phyloP scores from a whole-genome alignment of 2,888 invertebrate genomes.

The Tachina lurida region DNA sequence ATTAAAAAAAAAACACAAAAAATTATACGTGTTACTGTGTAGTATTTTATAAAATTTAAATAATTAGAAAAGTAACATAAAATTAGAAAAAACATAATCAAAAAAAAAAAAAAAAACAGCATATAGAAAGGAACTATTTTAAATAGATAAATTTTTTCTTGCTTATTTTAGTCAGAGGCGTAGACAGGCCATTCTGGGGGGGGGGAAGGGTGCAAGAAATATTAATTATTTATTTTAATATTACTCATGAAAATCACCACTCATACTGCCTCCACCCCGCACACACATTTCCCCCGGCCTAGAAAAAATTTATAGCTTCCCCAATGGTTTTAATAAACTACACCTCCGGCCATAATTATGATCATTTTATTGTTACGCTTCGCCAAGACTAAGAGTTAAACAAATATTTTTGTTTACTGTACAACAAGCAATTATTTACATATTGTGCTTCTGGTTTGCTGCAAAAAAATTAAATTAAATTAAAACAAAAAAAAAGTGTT shows the following conservation, averaged over 20 bases:
- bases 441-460: not conserved
- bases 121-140: slow-evolving; percentile 11
- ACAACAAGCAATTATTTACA: not conserved
- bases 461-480: not conserved
- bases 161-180: too few species aligned
- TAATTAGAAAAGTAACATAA: not conserved
- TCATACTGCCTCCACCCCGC: too few species aligned
- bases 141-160: not conserved
- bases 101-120: not conserved
- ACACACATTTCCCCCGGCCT: too few species aligned
- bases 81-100: slow-evolving; percentile 1
- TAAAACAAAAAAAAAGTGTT: not conserved
- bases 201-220: too few species aligned
- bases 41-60: slow-evolving; percentile 18
- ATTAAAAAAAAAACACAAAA: not conserved
- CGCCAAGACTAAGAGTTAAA: slow-evolving; percentile 25
- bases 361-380: slow-evolving; percentile 50
- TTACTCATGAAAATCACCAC: too few species aligned
- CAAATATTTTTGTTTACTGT: not conserved
- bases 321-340: slow-evolving; percentile 7
- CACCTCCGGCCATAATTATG: not conserved
- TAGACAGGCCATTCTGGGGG: too few species aligned
- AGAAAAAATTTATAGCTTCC: too few species aligned
- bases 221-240: too few species aligned
- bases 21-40: slow-evolving; percentile 39